phyloP scores from a whole-genome alignment of 2,113 vertebrate genomes.

The Silurus meridionalis region DNA sequence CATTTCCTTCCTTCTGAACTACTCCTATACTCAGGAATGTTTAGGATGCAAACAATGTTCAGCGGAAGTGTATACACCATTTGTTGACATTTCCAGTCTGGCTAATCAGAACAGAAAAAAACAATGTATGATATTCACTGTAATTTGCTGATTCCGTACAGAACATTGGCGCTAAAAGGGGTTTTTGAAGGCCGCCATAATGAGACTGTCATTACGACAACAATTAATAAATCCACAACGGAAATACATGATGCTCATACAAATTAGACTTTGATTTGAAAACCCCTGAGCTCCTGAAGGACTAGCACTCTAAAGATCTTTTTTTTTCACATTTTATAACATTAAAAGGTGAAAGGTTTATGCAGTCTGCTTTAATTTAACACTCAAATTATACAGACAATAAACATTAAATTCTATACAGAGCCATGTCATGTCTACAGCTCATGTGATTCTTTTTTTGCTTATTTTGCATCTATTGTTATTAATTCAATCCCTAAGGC shows the following conservation, averaged over 20 bases:
- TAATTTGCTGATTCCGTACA: slow-evolving; percentile 16
- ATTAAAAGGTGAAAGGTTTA: not conserved
- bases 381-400: not conserved
- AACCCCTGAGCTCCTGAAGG: slow-evolving; percentile 12
- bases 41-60: not conserved
- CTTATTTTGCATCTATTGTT: not conserved
- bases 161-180: not conserved
- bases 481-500: not conserved
- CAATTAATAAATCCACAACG: slow-evolving; percentile 15
- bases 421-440: not conserved
- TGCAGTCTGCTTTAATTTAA: not conserved
- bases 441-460: not conserved
- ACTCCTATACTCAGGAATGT: not conserved
- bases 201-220: not conserved
- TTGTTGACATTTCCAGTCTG: slow-evolving; percentile 6
- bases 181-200: slow-evolving; percentile 18
- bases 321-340: not conserved
- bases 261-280: slow-evolving; percentile 13
- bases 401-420: not conserved
- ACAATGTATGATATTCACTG: slow-evolving; percentile 30
- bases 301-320: not conserved
- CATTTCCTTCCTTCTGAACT: not conserved
- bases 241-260: not conserved
- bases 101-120: slow-evolving; percentile 38
- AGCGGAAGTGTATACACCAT: not conserved